Conservation (phyloP, 1,140 invertebrate genomes). For the Cydia fagiglandana region DNA sequence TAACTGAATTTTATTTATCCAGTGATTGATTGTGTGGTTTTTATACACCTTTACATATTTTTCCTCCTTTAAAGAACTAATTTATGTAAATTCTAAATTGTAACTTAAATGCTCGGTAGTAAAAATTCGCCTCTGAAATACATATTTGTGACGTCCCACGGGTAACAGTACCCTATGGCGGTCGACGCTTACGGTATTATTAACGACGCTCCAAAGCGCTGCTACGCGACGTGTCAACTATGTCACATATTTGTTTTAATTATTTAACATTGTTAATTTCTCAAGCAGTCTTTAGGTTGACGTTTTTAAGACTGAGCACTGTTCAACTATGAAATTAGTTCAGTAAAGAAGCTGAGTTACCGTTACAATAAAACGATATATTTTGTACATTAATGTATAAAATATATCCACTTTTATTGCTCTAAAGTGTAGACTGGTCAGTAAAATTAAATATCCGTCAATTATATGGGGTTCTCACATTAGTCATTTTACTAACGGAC, state of each 20-base stretch:
- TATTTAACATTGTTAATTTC: too few species aligned
- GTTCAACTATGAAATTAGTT: background rate
- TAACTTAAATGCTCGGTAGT: background rate
- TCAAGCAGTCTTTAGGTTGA: too few species aligned
- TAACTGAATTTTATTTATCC: background rate
- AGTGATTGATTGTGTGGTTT: too few species aligned
- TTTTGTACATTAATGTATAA: too few species aligned
- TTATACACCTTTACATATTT: background rate
- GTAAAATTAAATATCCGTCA: conserved; percentile 1
- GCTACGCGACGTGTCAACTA: too few species aligned
- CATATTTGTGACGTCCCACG: too few species aligned
- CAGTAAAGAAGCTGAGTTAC: background rate
- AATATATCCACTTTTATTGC: background rate
- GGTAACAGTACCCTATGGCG: too few species aligned
- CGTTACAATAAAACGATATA: background rate
- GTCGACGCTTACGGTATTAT: too few species aligned
- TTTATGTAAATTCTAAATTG: too few species aligned
- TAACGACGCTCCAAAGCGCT: too few species aligned
- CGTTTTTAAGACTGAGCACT: background rate
- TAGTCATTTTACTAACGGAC: conserved; percentile 8
- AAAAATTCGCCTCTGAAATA: background rate
- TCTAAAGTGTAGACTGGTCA: background rate
- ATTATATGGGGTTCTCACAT: conserved; percentile 1
- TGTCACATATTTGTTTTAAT: too few species aligned
- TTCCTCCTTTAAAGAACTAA: background rate